Conservation (phyloP, 2,888 invertebrate genomes). For the Stictocephala bisonia region DNA sequence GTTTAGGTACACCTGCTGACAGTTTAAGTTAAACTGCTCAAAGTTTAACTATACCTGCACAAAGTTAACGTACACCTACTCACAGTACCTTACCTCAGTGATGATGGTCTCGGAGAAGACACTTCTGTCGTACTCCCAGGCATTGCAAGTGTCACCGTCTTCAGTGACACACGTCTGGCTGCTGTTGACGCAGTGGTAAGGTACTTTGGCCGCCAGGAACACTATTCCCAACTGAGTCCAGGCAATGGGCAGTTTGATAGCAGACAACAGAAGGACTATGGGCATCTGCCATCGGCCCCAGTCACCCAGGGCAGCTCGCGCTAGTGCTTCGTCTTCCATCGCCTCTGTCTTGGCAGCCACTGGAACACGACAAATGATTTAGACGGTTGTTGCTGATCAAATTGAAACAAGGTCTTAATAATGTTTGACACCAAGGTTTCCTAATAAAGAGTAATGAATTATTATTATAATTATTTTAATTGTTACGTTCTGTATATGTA, state of each 20-base stretch:
- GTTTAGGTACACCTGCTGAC: too few species aligned
- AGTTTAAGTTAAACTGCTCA: too few species aligned
- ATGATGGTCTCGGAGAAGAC: conserved; percentile 78
- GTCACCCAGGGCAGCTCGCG: conserved; percentile 77
- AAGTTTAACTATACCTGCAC: too few species aligned
- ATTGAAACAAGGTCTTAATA: too few species aligned
- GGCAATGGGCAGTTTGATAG: conserved; percentile 81
- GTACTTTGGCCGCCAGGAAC: conserved; percentile 77
- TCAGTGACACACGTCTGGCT: conserved; percentile 49
- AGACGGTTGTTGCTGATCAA: too few species aligned
- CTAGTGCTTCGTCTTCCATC: conserved; percentile 73
- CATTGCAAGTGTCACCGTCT: conserved; percentile 51
- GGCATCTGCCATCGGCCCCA: conserved; percentile 81
- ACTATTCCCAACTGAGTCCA: conserved; percentile 85
- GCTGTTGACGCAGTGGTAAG: conserved; percentile 67
- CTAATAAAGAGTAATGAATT: too few species aligned
- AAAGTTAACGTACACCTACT: not conserved
- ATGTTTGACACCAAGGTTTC: too few species aligned
- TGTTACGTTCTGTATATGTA: too few species aligned
- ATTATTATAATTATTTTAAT: too few species aligned
- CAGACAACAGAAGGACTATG: conserved; percentile 75
- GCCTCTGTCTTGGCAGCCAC: not conserved
- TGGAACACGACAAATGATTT: too few species aligned
- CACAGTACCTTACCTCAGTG: conserved; percentile 65
- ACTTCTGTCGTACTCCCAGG: conserved; percentile 71